phyloP scores from a whole-genome alignment of 1,140 invertebrate species.

The Wiebesia pumilae region DNA sequence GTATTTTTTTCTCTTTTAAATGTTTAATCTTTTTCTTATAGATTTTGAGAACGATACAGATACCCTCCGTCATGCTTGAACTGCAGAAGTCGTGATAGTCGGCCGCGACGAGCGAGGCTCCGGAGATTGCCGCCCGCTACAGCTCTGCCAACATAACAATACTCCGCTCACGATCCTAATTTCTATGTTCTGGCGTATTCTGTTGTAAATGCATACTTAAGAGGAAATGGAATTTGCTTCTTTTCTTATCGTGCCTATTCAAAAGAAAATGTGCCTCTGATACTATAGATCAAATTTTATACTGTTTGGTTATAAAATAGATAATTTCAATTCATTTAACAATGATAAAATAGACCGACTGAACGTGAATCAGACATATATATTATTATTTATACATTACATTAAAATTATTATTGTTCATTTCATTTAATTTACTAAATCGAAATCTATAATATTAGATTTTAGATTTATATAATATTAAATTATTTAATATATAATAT shows the following conservation, averaged over 20 bases:
- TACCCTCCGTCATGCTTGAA: constrained; percentile 92
- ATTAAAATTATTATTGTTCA: no score
- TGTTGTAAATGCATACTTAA: constrained; percentile 61
- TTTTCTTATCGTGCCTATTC: background rate
- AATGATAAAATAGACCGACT: no score
- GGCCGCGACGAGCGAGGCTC: constrained; percentile 88
- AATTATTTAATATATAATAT: no score
- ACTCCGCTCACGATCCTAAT: constrained; percentile 75
- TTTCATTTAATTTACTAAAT: no score
- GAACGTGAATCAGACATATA: no score
- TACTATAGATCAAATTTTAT: no score
- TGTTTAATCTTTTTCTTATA: constrained; percentile 10
- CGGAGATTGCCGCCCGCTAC: constrained; percentile 84
- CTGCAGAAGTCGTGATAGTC: constrained; percentile 91
- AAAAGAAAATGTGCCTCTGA: background rate
- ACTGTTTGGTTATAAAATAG: no score
- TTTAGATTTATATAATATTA: no score
- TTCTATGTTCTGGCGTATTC: constrained; percentile 71
- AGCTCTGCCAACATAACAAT: constrained; percentile 79
- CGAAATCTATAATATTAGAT: no score
- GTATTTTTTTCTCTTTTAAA: constrained; percentile 53
- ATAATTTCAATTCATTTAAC: no score
- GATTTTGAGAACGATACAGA: constrained; percentile 74
- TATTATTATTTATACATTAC: no score
- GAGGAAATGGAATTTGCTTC: constrained; percentile 66